Percentiles rank a stretch among this genome's conserved stretches.
phyloP scores from a whole-genome alignment of 2,113 vertebrate genomes.

The Periophthalmodon schlosseri region DNA sequence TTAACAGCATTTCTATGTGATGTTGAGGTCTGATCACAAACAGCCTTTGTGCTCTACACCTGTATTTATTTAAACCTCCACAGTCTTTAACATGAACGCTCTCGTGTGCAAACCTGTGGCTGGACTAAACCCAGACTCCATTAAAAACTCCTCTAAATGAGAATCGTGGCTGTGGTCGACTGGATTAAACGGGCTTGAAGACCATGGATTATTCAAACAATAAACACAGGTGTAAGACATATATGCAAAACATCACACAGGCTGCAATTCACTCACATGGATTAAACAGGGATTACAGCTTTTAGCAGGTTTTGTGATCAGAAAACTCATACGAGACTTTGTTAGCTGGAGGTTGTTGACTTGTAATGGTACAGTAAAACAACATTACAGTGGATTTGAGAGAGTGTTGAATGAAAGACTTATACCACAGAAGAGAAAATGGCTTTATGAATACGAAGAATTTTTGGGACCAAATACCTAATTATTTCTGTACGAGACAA shows the following conservation, averaged over 20 bases:
- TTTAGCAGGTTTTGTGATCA: conserved; percentile 15
- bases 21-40: conserved; percentile 50
- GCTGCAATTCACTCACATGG: not conserved
- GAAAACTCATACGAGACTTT: not conserved
- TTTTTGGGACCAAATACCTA: not conserved
- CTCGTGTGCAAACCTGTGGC: conserved; percentile 32
- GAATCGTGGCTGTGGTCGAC: conserved; percentile 21
- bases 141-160: conserved; percentile 15
- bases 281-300: not conserved
- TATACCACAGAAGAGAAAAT: not conserved
- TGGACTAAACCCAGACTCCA: conserved; percentile 9
- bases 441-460: not conserved
- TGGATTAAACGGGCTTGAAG: not conserved
- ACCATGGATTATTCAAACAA: not conserved
- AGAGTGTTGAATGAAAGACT: not conserved
- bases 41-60: conserved; percentile 54
- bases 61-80: conserved; percentile 50
- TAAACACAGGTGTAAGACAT: conserved; percentile 9
- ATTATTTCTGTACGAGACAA: not conserved
- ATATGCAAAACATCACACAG: not conserved
- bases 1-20: conserved; percentile 24
- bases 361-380: not conserved
- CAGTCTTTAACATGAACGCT: conserved; percentile 14
- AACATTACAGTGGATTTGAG: not conserved
- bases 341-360: not conserved